Evolutionary conservation across 2,797 vertebrate species (phyloP), one percentile per base, ranked within the genome.

Genomic region (Hoplostethus atlanticus): DNA sequence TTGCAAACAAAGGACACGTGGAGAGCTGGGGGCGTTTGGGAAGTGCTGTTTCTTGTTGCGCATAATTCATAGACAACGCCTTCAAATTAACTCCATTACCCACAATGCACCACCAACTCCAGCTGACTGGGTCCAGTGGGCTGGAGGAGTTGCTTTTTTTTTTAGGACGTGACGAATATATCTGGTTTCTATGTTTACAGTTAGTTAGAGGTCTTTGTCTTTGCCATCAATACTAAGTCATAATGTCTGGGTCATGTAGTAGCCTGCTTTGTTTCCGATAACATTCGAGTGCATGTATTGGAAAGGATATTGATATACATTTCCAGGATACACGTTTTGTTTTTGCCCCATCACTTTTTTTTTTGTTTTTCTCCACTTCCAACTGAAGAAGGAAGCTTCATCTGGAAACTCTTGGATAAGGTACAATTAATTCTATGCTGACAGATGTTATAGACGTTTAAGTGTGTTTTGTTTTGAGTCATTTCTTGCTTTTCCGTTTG

Each of bases 1-100:
- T 95, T 95, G 94, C 95, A 95, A 95, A 96, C 95, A 95, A 94
- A 94, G 86, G 28, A 65, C 50, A 94, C 94, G 90, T 95, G 93
- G 85, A 94, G 92, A 64, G 17, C 67, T 2, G 4, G 7, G 1
- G 25, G 54, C 21, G 3, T 16, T 0, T 83, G 94, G 94, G 93
- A 91, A 82, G 13, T 91, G 93, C 38, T 9, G 93, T 94, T 90
- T 60, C 1, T 56, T 1, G 0, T 0, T 0, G 3, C 0, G 1
- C 1, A 1, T 4, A 15, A 0, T 12, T 2, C 0, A 1, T 1
- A 0, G 0, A 6, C 5, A 0, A 0, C 1, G 0, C 0, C 1
- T 0, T 2, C 1, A 16, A 0, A 1, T 15, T 6, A 80, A 95
- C 89, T 91, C 58, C 56, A 73, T 81, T 89, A 71, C 93, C 95